Evolutionary conservation across 1,140 invertebrate species (phyloP).

Genomic region (Drosophila trapezifrons): DNA sequence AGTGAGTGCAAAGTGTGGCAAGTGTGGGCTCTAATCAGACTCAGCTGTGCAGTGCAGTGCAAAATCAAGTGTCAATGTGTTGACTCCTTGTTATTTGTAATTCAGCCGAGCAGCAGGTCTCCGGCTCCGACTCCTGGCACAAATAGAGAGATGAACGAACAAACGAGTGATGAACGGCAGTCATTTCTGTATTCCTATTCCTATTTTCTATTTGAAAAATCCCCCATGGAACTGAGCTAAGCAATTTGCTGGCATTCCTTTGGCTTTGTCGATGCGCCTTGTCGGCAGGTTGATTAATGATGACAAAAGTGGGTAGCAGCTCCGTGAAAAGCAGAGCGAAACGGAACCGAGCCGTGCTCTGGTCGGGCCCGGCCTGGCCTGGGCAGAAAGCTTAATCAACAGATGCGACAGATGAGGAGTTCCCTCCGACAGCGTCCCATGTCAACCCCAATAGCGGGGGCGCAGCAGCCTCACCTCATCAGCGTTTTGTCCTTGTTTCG

Average conservation of each 20-base stretch:
- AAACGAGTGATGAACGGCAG: conserved; percentile 40
- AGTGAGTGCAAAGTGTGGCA: not conserved
- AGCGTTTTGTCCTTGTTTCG: conserved; percentile 50
- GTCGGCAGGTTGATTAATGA: conserved; percentile 77
- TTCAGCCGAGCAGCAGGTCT: conserved; percentile 8
- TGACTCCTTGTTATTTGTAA: conserved; percentile 70
- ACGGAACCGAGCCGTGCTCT: conserved; percentile 5
- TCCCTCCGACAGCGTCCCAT: conserved; percentile 26
- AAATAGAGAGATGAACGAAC: conserved; percentile 30
- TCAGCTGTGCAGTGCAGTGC: conserved; percentile 73
- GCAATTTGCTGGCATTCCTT: conserved; percentile 68
- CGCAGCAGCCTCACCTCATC: conserved; percentile 57
- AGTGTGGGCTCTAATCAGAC: conserved; percentile 60
- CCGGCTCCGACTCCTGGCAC: too few species aligned
- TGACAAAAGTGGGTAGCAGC: conserved; percentile 65
- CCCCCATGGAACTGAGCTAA: conserved; percentile 10
- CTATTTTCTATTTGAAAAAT: conserved; percentile 1
- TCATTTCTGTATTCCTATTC: conserved; percentile 35
- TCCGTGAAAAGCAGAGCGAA: conserved; percentile 30
- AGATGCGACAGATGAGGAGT: conserved; percentile 59
- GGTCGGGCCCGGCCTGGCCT: conserved; percentile 1
- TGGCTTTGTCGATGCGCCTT: conserved; percentile 70
- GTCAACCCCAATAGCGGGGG: conserved; percentile 31
- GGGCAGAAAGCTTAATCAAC: conserved; percentile 68
- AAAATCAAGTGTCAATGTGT: conserved; percentile 76